These are phyloP conservation scores for Paralichthys olivaceus DNA, from an alignment of 2,113 vertebrate species.

Conservation along the genomic window DNA sequence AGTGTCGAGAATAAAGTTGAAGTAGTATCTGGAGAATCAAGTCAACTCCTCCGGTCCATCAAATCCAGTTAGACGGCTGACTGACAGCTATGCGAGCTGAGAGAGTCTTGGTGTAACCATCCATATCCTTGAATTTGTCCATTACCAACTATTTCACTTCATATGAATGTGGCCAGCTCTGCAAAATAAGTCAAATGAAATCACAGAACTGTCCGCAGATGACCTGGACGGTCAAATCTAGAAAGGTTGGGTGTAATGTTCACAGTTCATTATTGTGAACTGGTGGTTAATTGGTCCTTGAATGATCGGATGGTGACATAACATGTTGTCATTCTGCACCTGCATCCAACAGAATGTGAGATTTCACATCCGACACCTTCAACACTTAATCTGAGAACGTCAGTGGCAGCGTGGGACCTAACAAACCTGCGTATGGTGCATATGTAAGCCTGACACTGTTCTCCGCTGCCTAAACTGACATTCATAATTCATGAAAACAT, in stretches of 20 bases:
- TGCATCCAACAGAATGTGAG: background rate
- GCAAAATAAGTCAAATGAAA: no score
- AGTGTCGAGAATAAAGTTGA: background rate
- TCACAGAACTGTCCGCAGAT: no score
- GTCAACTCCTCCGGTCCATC: background rate
- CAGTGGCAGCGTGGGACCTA: background rate
- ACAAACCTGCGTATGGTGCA: constrained; percentile 27
- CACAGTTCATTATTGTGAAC: no score
- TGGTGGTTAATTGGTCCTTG: no score
- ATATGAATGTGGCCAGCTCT: background rate
- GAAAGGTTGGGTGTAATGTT: no score
- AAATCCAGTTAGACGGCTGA: background rate
- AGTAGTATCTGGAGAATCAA: background rate
- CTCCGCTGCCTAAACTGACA: constrained; percentile 42
- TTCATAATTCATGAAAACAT: constrained; percentile 66
- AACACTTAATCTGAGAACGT: background rate
- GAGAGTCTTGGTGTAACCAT: background rate
- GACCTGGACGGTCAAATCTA: no score
- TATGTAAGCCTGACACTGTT: constrained; percentile 21
- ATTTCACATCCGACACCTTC: constrained; percentile 12
- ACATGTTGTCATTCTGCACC: background rate
- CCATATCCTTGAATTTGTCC: background rate
- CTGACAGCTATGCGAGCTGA: background rate
- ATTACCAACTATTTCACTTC: background rate
- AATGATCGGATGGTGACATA: background rate